A percentile compares a stretch with the other conserved stretches of the same genome.
Conservation (phyloP, 2,113 vertebrate species). For the Phyllostomus discolor region DNA sequence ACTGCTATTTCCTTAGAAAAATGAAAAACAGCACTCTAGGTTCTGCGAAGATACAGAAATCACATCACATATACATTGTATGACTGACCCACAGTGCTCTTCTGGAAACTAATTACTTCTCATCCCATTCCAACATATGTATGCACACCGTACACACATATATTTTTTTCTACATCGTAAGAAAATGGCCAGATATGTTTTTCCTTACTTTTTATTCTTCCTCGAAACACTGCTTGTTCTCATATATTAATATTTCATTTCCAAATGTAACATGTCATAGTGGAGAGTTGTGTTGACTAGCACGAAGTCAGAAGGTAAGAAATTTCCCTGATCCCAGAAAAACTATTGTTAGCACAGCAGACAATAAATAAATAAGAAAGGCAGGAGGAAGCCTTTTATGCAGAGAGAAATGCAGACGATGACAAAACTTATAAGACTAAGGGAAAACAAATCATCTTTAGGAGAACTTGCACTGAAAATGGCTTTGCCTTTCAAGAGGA, state of each 20-base stretch:
- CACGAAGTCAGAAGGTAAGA: slow-evolving; percentile 58
- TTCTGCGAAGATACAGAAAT: background rate
- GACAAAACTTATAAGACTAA: slow-evolving; percentile 65
- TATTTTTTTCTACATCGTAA: background rate
- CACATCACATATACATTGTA: background rate
- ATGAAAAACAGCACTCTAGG: background rate
- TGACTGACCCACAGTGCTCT: background rate
- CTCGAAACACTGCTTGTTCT: background rate
- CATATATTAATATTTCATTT: slow-evolving; percentile 43
- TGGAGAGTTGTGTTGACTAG: slow-evolving; percentile 63
- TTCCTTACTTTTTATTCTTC: background rate
- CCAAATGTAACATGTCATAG: slow-evolving; percentile 57
- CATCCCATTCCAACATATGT: background rate
- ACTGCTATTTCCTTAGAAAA: background rate
- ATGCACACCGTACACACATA: background rate
- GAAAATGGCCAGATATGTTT: background rate
- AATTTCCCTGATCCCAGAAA: slow-evolving; percentile 49
- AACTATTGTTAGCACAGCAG: slow-evolving; percentile 50
- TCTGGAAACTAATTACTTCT: background rate
- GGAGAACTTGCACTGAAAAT: slow-evolving; percentile 62
- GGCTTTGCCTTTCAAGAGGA: slow-evolving; percentile 61
- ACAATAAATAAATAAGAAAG: slow-evolving; percentile 63
- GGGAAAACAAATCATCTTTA: slow-evolving; percentile 64
- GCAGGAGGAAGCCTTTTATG: slow-evolving; percentile 37
- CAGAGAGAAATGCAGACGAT: slow-evolving; percentile 55